A percentile compares a stretch with the other conserved stretches of the same genome.
These are phyloP conservation scores for Halcyon malimbica DNA, from an alignment of 2,113 vertebrate genomes.

Conservation along the genomic window DNA sequence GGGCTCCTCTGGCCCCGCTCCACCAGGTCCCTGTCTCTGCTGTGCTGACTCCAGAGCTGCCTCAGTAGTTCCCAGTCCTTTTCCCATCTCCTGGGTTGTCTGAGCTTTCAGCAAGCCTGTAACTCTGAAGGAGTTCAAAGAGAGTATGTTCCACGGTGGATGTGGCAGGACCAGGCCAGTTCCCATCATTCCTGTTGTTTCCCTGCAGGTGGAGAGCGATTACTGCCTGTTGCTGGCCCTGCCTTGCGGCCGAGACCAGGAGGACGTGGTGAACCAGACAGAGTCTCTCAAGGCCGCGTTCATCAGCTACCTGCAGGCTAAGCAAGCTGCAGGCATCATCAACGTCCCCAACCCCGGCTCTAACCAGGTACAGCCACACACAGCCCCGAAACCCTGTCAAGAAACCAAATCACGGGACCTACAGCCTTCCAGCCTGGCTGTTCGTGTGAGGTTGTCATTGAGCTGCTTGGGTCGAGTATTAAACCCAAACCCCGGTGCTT, in stretches of 20 bases:
- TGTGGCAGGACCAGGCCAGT: background rate
- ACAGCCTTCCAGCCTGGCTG: fast-evolving
- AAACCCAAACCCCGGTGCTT: fast-evolving
- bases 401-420: background rate
- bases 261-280: conserved; percentile 94
- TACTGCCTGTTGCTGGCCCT: conserved; percentile 95
- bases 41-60: background rate
- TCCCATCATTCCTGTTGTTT: background rate
- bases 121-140: background rate
- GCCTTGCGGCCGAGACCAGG: conserved; percentile 96
- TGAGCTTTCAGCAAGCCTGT: background rate
- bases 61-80: background rate
- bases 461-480: background rate
- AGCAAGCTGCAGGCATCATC: conserved; percentile 98
- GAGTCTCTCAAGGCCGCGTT: conserved; percentile 95
- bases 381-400: background rate
- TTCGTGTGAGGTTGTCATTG: fast-evolving
- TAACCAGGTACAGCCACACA: conserved; percentile 82
- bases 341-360: conserved; percentile 98
- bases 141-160: background rate
- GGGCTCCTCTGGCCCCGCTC: too few relatives aligned
- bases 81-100: background rate
- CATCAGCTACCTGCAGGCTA: conserved; percentile 98
- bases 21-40: background rate
- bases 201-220: conserved; percentile 91